These are phyloP conservation scores for Melanotaenia duboulayi DNA, from an alignment of 2,113 vertebrate genomes.

Conservation along the genomic window DNA sequence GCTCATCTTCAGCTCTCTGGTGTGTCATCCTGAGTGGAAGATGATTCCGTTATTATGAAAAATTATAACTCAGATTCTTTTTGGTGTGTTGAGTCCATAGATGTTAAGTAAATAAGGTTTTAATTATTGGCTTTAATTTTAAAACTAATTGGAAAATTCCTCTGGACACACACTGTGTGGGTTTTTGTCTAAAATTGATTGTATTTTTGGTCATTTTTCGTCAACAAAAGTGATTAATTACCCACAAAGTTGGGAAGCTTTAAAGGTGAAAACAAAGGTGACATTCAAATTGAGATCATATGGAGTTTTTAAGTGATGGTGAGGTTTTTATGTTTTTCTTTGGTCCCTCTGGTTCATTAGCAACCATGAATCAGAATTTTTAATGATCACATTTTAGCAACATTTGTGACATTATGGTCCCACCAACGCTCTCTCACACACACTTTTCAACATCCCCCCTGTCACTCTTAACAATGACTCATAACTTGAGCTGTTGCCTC, in stretches of 20 bases:
- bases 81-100: not conserved
- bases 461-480: constrained; percentile 32
- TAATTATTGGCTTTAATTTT: not conserved
- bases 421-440: constrained; percentile 13
- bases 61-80: not conserved
- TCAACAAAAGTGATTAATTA: no score
- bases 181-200: not conserved
- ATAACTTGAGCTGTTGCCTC: constrained; percentile 36
- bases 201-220: no score
- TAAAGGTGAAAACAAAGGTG: not conserved
- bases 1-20: not conserved
- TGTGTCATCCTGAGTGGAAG: not conserved
- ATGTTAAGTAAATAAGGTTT: not conserved
- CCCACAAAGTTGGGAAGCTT: not conserved
- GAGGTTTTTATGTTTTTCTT: not conserved
- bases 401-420: not conserved
- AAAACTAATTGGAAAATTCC: not conserved
- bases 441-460: constrained; percentile 19
- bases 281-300: not conserved
- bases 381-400: no score
- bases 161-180: not conserved
- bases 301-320: not conserved
- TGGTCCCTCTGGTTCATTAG: not conserved
- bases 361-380: not conserved
- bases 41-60: not conserved